Conservation (phyloP, 2,113 vertebrate genomes). For the Litocranius walleri region DNA sequence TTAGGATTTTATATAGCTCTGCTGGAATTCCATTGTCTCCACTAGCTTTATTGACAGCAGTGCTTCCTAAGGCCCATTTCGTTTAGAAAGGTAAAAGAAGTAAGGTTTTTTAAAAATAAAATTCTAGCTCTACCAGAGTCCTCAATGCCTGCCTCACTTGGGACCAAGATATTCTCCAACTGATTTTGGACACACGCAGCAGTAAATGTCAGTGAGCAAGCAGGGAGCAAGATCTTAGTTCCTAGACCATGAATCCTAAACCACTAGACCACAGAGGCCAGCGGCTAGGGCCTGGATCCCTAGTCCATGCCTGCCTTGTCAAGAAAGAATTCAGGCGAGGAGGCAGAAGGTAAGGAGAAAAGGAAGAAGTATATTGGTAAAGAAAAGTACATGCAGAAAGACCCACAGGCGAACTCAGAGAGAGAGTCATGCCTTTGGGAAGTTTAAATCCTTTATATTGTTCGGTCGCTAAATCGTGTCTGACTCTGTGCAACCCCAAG, state of each 20-base stretch:
- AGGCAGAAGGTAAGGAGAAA: background rate
- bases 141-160: background rate
- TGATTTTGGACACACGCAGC: background rate
- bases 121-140: background rate
- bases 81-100: background rate
- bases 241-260: background rate
- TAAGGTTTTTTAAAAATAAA: background rate
- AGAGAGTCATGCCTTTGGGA: background rate
- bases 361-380: background rate
- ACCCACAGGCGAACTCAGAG: background rate
- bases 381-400: background rate
- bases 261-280: background rate
- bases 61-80: background rate
- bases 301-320: background rate
- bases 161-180: background rate
- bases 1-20: background rate
- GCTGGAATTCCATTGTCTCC: background rate
- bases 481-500: background rate
- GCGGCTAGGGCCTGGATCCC: background rate
- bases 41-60: background rate
- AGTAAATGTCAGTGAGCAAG: background rate
- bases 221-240: background rate
- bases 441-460: background rate
- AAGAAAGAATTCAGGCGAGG: background rate
- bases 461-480: background rate